Evolutionary conservation across 2,797 vertebrate species (phyloP).

Genomic region (Erpetoichthys calabaricus): DNA sequence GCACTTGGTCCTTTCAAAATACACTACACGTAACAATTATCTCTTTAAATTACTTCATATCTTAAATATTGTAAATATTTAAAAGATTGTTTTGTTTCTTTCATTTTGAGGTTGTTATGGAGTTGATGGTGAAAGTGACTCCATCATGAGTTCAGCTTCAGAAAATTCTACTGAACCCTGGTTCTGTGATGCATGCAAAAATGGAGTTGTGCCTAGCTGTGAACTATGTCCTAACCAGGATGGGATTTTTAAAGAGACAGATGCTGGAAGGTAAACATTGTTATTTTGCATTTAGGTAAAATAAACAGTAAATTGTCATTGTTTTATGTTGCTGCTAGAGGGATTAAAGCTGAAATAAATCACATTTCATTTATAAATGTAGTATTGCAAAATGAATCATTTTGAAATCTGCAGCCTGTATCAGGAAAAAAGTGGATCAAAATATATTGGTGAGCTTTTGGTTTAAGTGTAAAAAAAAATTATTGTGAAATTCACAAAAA

Average conservation of each 20-base stretch:
- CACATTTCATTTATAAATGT: too few species aligned
- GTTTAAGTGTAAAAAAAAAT: too few species aligned
- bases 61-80: neutral
- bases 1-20: too few species aligned
- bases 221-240: conserved; percentile 95
- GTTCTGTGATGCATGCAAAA: conserved; percentile 98
- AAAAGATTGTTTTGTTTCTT: conserved; percentile 1
- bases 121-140: conserved; percentile 94
- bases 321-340: neutral
- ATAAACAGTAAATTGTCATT: neutral
- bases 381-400: too few species aligned
- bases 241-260: conserved; percentile 98
- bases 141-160: conserved; percentile 96
- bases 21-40: too few species aligned
- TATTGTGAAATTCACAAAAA: too few species aligned
- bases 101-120: conserved; percentile 79
- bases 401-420: too few species aligned
- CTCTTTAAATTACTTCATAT: too few species aligned
- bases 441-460: too few species aligned
- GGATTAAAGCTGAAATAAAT: too few species aligned
- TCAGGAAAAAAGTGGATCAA: too few species aligned
- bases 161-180: conserved; percentile 97
- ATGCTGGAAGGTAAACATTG: conserved; percentile 76
- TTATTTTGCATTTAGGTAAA: neutral
- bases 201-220: conserved; percentile 85